Evolutionary conservation across 2,113 vertebrate genomes (phyloP).

Genomic region (Nasalis larvatus): DNA sequence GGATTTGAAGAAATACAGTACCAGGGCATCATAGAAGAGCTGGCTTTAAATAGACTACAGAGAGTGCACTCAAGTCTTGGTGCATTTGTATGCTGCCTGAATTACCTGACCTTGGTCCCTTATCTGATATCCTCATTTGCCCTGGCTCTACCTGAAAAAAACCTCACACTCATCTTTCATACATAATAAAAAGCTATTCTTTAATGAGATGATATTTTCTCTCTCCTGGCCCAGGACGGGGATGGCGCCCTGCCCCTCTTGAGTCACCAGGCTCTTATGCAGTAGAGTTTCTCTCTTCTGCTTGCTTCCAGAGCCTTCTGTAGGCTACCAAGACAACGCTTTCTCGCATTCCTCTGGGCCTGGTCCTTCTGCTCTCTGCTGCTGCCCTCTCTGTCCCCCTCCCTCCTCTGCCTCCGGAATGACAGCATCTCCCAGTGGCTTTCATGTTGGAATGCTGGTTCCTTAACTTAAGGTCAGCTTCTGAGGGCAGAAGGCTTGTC

Average conservation of each 20-base stretch:
- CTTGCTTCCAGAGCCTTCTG: not conserved
- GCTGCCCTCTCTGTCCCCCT: no score
- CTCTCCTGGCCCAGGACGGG: not conserved
- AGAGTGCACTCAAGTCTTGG: rapidly evolving
- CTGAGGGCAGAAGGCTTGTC: not conserved
- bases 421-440: not conserved
- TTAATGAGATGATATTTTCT: not conserved
- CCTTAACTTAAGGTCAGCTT: not conserved
- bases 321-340: not conserved
- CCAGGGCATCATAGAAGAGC: not conserved
- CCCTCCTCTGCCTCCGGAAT: not conserved
- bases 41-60: not conserved
- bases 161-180: not conserved
- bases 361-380: not conserved
- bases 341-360: not conserved
- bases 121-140: not conserved
- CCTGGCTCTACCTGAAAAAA: not conserved
- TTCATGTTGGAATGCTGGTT: not conserved
- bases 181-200: not conserved
- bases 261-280: not conserved
- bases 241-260: not conserved
- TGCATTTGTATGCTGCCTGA: not conserved
- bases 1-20: not conserved
- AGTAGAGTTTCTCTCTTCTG: not conserved
- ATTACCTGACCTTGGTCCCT: rapidly evolving